Evolutionary conservation across 2,113 vertebrate species (phyloP).

Genomic region (Mesoclemmys tuberculata): DNA sequence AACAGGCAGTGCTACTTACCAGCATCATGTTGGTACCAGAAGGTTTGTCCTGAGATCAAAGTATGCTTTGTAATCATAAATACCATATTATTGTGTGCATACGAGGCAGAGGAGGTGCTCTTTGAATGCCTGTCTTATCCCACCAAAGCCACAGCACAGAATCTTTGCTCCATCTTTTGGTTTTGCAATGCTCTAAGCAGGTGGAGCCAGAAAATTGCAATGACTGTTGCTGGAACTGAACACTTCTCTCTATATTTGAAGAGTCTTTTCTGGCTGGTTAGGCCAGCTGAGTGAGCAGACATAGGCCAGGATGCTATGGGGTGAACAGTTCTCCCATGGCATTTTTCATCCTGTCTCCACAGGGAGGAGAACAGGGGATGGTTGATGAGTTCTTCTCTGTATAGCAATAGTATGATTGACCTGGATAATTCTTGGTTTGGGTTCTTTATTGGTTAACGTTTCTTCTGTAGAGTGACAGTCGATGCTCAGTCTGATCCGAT

Average conservation of each 20-base stretch:
- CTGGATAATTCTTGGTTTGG: neutral
- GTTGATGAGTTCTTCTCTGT: neutral
- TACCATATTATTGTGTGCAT: neutral
- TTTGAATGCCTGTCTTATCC: neutral
- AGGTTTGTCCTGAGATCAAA: neutral
- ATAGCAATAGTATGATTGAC: neutral
- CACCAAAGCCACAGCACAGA: neutral
- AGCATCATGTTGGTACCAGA: neutral
- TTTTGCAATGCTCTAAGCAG: fast-evolving
- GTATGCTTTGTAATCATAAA: neutral
- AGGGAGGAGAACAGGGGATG: neutral
- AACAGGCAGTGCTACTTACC: neutral
- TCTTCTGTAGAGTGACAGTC: neutral
- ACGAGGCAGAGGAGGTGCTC: neutral
- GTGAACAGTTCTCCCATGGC: neutral
- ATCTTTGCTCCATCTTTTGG: neutral
- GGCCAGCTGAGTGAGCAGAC: neutral
- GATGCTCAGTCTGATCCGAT: neutral
- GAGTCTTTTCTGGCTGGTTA: neutral
- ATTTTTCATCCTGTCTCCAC: neutral
- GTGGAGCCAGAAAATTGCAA: neutral
- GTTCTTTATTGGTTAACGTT: neutral
- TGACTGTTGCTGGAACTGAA: neutral
- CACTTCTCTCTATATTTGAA: neutral
- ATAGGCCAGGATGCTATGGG: neutral